phyloP scores from a whole-genome alignment of 2,888 invertebrate species.

The Lymantria dispar region DNA sequence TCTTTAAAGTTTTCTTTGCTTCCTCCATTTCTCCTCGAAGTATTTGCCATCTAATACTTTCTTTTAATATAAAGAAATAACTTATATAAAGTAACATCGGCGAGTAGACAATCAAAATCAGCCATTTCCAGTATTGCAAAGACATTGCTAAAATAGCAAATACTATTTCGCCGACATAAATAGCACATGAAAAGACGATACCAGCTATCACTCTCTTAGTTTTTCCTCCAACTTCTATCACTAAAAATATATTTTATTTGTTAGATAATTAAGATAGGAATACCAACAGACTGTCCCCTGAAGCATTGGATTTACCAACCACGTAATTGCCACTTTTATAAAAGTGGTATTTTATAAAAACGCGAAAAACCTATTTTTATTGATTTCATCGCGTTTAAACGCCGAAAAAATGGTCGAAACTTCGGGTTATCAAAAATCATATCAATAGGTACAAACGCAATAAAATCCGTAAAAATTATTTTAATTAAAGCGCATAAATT shows the following conservation, averaged over 20 bases:
- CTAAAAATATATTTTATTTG: conserved; percentile 41
- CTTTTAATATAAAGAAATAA: conserved; percentile 50
- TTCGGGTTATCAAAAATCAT: no score
- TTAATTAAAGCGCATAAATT: no score
- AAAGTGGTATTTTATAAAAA: no score
- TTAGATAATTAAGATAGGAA: not conserved
- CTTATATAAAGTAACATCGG: conserved; percentile 53
- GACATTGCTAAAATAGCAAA: conserved; percentile 61
- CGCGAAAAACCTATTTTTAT: no score
- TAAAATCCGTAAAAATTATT: no score
- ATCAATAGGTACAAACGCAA: no score
- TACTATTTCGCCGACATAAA: conserved; percentile 60
- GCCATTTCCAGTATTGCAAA: conserved; percentile 58
- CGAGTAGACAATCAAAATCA: conserved; percentile 52
- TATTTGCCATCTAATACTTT: conserved; percentile 67
- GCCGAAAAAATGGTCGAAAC: no score
- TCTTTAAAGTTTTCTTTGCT: conserved; percentile 52
- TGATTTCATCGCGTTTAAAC: no score
- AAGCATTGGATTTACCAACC: no score
- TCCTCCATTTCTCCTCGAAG: conserved; percentile 52
- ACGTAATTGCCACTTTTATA: no score
- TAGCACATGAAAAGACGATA: conserved; percentile 60
- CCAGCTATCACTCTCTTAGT: conserved; percentile 61
- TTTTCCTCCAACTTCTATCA: conserved; percentile 66
- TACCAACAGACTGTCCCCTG: not conserved